A percentile compares a stretch with the other conserved stretches of the same genome.
Conservation (phyloP, 2,888 invertebrate genomes). For the Drosophila kanekoi region DNA sequence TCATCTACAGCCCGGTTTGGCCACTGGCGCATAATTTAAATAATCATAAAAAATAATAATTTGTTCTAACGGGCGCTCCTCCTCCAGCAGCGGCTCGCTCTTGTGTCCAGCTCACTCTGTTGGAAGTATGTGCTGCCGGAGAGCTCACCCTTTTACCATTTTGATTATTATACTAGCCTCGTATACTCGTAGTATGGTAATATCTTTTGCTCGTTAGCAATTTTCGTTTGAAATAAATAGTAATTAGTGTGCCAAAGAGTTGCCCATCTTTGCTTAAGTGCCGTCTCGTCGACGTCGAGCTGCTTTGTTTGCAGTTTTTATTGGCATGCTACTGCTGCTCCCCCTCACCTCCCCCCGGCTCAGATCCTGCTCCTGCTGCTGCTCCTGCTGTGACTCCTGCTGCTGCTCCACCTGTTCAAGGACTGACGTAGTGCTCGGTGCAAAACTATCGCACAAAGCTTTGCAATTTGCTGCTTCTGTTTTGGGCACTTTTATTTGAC, state of each 20-base stretch:
- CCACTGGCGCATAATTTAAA: constrained; percentile 75
- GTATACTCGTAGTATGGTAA: constrained; percentile 55
- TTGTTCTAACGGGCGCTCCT: constrained; percentile 59
- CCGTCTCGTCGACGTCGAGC: constrained; percentile 21
- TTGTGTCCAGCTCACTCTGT: constrained; percentile 2
- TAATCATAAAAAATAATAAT: constrained; percentile 81
- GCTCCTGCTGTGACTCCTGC: constrained; percentile 5
- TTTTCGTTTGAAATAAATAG: constrained; percentile 81
- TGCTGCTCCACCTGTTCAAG: constrained; percentile 50
- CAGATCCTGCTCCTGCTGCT: background rate
- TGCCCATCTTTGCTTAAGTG: constrained; percentile 57
- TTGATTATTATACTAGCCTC: constrained; percentile 59
- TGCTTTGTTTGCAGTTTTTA: constrained; percentile 62
- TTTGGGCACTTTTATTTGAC: constrained; percentile 78
- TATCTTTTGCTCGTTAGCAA: constrained; percentile 80
- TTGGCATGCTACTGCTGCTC: constrained; percentile 39
- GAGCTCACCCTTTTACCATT: constrained; percentile 25
- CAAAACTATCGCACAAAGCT: constrained; percentile 75
- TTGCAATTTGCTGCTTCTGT: constrained; percentile 74
- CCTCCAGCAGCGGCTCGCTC: constrained; percentile 10
- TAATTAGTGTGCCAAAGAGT: constrained; percentile 76
- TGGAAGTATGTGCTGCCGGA: constrained; percentile 4
- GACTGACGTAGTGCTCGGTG: constrained; percentile 50
- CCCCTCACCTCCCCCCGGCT: background rate
- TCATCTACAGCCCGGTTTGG: constrained; percentile 52